These are phyloP conservation scores for Crotalus helleri DNA, from an alignment of 2,113 vertebrate genomes.

Conservation along the genomic window DNA sequence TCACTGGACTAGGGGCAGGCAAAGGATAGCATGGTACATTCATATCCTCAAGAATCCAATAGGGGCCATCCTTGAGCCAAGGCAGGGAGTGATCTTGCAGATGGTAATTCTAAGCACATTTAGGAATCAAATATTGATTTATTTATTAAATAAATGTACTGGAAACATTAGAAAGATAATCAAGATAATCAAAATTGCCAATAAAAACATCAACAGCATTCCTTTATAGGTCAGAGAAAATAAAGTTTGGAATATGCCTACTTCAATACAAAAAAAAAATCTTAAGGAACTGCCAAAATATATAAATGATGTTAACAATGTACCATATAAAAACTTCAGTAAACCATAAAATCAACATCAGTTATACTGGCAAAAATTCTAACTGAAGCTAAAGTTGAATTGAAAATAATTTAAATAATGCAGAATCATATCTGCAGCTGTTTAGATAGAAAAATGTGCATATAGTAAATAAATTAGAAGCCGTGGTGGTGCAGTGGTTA, in stretches of 20 bases:
- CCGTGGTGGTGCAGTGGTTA: not conserved
- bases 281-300: not conserved
- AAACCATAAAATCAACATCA: not conserved
- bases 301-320: not conserved
- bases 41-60: not conserved
- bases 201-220: not conserved
- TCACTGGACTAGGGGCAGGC: not conserved
- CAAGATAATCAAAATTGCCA: not conserved
- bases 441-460: slow-evolving; percentile 35
- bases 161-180: not conserved
- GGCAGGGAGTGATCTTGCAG: not conserved
- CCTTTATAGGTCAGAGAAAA: not conserved
- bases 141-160: not conserved
- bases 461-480: not conserved
- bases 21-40: not conserved
- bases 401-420: slow-evolving; percentile 17
- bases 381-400: slow-evolving; percentile 33
- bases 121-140: not conserved
- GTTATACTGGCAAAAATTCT: slow-evolving; percentile 2
- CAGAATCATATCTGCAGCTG: slow-evolving; percentile 14
- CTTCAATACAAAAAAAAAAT: not conserved
- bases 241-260: not conserved
- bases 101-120: not conserved
- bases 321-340: not conserved
- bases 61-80: not conserved